phyloP scores from a whole-genome alignment of 1,140 invertebrate species.

The Meloidogyne floridensis region DNA sequence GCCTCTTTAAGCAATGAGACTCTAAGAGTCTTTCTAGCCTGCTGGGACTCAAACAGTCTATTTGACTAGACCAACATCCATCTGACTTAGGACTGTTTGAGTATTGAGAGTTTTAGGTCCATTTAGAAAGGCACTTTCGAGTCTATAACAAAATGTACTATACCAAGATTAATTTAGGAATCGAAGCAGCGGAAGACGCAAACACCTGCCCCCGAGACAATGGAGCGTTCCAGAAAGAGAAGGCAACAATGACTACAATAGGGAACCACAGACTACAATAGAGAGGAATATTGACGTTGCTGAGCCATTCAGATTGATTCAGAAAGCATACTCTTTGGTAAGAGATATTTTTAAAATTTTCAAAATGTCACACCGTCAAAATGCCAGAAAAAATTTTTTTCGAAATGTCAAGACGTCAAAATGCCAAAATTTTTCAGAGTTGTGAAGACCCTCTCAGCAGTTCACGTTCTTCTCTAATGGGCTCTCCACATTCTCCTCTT shows the following conservation, averaged over 20 bases:
- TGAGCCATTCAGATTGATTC: constrained; percentile 19
- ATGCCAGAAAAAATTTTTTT: too few species aligned
- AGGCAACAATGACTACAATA: neutral
- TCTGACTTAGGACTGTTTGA: too few species aligned
- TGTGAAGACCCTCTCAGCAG: neutral
- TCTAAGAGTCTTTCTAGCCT: too few species aligned
- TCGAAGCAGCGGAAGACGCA: neutral
- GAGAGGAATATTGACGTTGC: neutral
- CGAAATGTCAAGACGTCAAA: too few species aligned
- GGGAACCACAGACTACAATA: neutral
- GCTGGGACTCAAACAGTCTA: too few species aligned
- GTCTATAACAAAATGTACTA: too few species aligned
- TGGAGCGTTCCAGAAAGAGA: neutral
- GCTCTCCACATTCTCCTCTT: neutral
- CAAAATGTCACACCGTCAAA: too few species aligned
- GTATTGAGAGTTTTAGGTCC: neutral
- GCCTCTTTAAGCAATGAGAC: too few species aligned
- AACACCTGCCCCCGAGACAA: constrained; percentile 17
- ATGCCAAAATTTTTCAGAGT: neutral
- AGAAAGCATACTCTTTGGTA: constrained; percentile 11
- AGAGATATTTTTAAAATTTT: neutral
- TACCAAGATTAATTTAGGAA: neutral
- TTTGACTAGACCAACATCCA: too few species aligned
- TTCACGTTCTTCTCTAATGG: neutral
- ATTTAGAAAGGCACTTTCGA: neutral